Evolutionary conservation across 2,113 vertebrate species (phyloP).

Genomic region (Gambusia affinis): DNA sequence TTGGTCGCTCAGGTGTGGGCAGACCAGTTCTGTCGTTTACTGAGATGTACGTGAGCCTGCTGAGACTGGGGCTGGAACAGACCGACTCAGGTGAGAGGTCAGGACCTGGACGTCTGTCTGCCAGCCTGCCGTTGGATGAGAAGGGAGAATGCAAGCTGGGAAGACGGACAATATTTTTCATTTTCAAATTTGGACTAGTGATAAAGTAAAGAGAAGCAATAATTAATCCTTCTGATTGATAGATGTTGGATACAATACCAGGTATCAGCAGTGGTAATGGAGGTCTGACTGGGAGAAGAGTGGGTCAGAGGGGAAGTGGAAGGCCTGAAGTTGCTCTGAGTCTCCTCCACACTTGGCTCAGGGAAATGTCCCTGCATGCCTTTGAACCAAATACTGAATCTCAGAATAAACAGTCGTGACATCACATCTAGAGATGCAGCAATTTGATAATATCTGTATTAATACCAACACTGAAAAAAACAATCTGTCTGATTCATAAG

Average conservation of each 20-base stretch:
- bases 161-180: neutral
- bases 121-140: constrained; percentile 27
- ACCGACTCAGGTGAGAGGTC: constrained; percentile 73
- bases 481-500: no score
- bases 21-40: constrained; percentile 76
- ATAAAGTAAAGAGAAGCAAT: no score
- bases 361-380: constrained; percentile 48
- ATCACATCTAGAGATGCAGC: no score
- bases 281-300: constrained; percentile 92
- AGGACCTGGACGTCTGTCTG: constrained; percentile 57
- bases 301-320: constrained; percentile 92
- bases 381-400: constrained; percentile 18
- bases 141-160: constrained; percentile 60
- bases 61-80: constrained; percentile 82
- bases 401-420: neutral
- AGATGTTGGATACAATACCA: constrained; percentile 56
- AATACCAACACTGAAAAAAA: no score
- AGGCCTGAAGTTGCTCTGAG: constrained; percentile 87
- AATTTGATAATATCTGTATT: no score
- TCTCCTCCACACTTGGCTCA: constrained; percentile 75
- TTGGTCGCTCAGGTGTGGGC: constrained; percentile 58
- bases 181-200: neutral
- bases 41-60: constrained; percentile 90
- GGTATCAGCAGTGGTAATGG: constrained; percentile 68
- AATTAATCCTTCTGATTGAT: neutral